Conservation (phyloP, 2,797 vertebrate genomes). For the Hyperoplus lanceolatus region DNA sequence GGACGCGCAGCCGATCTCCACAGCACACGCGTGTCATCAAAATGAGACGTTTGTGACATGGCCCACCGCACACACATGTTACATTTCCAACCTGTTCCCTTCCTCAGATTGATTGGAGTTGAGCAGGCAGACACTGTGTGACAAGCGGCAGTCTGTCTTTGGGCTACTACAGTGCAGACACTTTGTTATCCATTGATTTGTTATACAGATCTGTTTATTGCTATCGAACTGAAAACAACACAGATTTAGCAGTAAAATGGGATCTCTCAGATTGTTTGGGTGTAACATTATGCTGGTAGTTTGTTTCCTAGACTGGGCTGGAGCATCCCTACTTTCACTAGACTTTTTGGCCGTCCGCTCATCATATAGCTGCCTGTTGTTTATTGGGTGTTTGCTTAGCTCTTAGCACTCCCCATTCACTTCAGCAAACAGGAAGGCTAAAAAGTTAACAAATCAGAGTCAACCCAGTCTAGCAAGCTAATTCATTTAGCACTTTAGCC, state of each 20-base stretch:
- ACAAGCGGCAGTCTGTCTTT: not conserved
- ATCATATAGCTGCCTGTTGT: no score
- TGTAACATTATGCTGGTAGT: no score
- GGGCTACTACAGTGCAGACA: not conserved
- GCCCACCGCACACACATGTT: slow-evolving; percentile 39
- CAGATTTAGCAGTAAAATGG: not conserved
- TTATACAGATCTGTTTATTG: slow-evolving; percentile 4
- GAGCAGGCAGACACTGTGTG: slow-evolving; percentile 1
- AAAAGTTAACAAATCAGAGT: slow-evolving; percentile 12
- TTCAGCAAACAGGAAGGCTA: slow-evolving; percentile 26
- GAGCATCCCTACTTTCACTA: no score
- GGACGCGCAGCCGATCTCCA: slow-evolving; percentile 54
- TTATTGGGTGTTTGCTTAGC: slow-evolving; percentile 21
- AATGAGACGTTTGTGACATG: slow-evolving; percentile 55
- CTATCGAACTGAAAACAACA: not conserved
- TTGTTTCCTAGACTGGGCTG: no score
- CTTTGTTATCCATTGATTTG: not conserved
- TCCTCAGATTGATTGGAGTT: not conserved
- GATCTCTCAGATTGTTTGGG: not conserved
- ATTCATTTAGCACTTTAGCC: slow-evolving; percentile 45
- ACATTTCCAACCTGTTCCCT: slow-evolving; percentile 3
- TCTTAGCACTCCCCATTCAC: slow-evolving; percentile 12
- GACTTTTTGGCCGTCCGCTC: no score
- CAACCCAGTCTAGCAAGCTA: slow-evolving; percentile 36
- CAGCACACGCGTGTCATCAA: slow-evolving; percentile 54